Evolutionary conservation across 2,888 invertebrate genomes (phyloP).

Genomic region (Zygaena filipendulae): DNA sequence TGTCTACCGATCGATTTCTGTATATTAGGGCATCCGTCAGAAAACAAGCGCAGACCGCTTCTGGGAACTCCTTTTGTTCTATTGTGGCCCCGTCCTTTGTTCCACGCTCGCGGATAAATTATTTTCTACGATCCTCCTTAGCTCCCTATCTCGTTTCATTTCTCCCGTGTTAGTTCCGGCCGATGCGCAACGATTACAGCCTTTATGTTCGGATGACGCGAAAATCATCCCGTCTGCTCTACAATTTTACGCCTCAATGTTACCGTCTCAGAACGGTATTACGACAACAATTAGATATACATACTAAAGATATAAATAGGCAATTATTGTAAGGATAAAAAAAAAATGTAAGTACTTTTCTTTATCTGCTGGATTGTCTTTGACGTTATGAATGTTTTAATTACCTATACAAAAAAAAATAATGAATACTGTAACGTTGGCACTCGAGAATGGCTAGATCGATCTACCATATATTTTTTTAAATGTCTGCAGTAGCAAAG

Average conservation of each 20-base stretch:
- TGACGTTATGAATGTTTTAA: no score
- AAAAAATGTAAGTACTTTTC: no score
- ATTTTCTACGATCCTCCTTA: conserved; percentile 63
- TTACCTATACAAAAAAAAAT: no score
- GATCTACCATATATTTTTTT: no score
- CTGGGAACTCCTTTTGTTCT: conserved; percentile 58
- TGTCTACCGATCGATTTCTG: conserved; percentile 60
- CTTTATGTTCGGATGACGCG: conserved; percentile 64
- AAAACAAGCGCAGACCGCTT: conserved; percentile 51
- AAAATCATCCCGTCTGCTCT: conserved; percentile 57
- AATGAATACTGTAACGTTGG: no score
- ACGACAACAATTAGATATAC: no score
- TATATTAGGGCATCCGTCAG: conserved; percentile 58
- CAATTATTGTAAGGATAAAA: background rate
- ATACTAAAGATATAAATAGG: conserved; percentile 5
- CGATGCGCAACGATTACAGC: conserved; percentile 65
- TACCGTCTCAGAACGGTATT: no score
- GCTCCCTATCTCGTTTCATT: conserved; percentile 61
- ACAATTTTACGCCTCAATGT: conserved; percentile 60
- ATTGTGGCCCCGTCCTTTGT: conserved; percentile 56
- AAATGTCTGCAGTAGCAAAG: no score
- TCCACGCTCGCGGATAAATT: conserved; percentile 61
- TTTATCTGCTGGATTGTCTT: no score
- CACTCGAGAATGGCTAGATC: no score
- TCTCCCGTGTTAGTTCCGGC: conserved; percentile 65